Percentiles rank a stretch among this genome's conserved stretches.
Evolutionary conservation across 2,113 vertebrate genomes (phyloP).

Genomic region (Origma solitaria): DNA sequence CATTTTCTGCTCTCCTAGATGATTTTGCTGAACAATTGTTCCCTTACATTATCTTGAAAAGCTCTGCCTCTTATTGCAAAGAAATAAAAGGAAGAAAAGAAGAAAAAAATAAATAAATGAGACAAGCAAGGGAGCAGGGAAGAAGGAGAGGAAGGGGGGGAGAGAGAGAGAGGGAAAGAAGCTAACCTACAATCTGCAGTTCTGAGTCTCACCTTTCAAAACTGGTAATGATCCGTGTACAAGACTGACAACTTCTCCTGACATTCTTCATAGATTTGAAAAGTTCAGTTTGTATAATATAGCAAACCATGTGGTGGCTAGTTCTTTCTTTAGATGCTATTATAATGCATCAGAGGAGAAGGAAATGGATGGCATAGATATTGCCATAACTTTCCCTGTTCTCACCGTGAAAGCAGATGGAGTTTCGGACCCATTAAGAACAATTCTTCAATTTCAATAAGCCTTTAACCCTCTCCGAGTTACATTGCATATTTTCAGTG

Average conservation of each 20-base stretch:
- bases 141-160: background rate
- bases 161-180: background rate
- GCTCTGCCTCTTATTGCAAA: background rate
- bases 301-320: background rate
- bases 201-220: conserved; percentile 16
- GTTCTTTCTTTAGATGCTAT: conserved; percentile 28
- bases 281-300: conserved; percentile 35
- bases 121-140: background rate
- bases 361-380: conserved; percentile 1
- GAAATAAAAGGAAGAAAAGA: background rate
- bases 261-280: conserved; percentile 20
- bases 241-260: conserved; percentile 17
- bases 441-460: background rate
- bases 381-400: background rate
- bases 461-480: background rate
- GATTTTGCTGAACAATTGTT: background rate
- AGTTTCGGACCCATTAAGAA: conserved; percentile 2
- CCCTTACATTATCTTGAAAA: background rate
- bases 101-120: background rate
- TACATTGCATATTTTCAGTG: background rate
- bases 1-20: background rate
- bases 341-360: conserved; percentile 1
- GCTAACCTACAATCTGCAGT: background rate
- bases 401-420: conserved; percentile 10
- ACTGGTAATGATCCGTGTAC: background rate